Conservation (phyloP, 2,113 vertebrate species). For the Hipposideros armiger region DNA sequence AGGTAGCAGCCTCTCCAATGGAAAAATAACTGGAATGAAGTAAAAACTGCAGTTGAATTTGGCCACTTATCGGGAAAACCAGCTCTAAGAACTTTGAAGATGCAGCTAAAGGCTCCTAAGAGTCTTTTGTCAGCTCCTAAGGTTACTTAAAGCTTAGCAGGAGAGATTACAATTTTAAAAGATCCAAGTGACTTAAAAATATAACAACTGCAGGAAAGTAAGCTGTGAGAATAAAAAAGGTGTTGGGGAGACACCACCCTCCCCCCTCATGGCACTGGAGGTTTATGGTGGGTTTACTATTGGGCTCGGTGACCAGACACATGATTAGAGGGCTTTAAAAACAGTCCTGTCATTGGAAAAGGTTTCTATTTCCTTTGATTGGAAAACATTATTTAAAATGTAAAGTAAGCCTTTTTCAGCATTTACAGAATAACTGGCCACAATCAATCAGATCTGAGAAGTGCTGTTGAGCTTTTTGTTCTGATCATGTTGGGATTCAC, state of each 20-base stretch:
- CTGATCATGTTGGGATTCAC: neutral
- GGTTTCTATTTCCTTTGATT: neutral
- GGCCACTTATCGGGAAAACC: neutral
- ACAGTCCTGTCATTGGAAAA: neutral
- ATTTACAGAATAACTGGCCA: slow-evolving; percentile 13
- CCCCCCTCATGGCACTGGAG: neutral
- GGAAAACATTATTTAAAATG: slow-evolving; percentile 26
- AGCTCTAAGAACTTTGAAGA: slow-evolving; percentile 25
- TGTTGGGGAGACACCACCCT: neutral
- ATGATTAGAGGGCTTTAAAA: neutral
- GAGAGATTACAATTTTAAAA: neutral
- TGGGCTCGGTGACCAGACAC: neutral
- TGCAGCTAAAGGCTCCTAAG: neutral
- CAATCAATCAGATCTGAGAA: neutral
- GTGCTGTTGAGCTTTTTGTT: neutral
- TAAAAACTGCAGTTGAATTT: slow-evolving; percentile 4
- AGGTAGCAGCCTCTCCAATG: neutral
- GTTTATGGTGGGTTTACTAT: neutral
- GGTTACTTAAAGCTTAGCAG: slow-evolving; percentile 6
- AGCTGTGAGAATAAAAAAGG: neutral
- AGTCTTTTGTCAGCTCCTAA: slow-evolving; percentile 20
- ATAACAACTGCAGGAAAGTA: slow-evolving; percentile 3
- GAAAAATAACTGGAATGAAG: neutral
- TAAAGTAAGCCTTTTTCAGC: neutral
- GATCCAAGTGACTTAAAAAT: neutral